phyloP scores from a whole-genome alignment of 2,113 vertebrate genomes.

The Prietella phreatophila region DNA sequence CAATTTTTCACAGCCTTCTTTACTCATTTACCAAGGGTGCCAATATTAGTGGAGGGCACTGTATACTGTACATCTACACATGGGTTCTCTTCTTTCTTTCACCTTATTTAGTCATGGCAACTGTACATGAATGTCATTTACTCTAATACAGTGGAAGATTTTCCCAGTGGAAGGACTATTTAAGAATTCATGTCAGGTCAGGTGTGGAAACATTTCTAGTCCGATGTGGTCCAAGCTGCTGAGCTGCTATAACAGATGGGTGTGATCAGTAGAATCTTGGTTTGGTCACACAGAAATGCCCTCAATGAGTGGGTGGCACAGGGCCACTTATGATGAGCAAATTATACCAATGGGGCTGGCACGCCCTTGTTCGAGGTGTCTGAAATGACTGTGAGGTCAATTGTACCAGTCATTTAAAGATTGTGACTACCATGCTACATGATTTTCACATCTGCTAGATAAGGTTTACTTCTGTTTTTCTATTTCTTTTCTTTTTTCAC shows the following conservation, averaged over 20 bases:
- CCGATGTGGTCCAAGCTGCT: conserved; percentile 10
- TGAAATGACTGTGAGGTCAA: conserved; percentile 7
- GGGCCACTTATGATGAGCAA: conserved; percentile 21
- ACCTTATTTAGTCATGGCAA: neutral
- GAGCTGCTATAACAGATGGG: conserved; percentile 32
- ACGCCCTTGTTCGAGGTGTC: neutral
- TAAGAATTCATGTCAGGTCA: conserved; percentile 27
- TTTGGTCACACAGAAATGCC: conserved; percentile 13
- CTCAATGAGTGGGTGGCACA: neutral
- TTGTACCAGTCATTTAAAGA: conserved; percentile 7
- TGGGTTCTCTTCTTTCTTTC: no score
- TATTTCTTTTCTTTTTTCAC: no score
- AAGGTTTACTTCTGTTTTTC: neutral
- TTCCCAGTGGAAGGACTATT: neutral
- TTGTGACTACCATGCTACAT: conserved; percentile 6
- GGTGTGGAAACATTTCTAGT: neutral
- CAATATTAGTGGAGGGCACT: no score
- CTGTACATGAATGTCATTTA: neutral
- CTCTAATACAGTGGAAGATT: neutral
- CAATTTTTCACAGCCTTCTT: no score
- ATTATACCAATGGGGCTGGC: conserved; percentile 21
- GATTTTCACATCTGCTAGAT: conserved; percentile 27
- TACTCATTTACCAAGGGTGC: no score
- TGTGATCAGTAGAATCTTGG: conserved; percentile 27
- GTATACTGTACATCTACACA: neutral